Evolutionary conservation across 2,113 vertebrate genomes (phyloP), one percentile per base, ranked within the genome.

Genomic region (Hippopotamus amphibius): DNA sequence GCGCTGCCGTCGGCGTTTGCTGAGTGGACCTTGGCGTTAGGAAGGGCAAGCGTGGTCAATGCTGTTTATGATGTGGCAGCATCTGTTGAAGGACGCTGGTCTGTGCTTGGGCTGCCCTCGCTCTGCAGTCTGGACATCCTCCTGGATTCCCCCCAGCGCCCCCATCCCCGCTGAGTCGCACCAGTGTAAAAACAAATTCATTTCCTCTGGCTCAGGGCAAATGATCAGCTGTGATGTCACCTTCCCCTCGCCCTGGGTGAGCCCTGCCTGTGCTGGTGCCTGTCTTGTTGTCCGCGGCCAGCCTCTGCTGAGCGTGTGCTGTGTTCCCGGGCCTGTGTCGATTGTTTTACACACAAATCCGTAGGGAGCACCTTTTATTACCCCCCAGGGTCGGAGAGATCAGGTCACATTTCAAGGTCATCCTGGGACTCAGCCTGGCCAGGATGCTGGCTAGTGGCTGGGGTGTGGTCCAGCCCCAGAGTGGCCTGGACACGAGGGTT

Each of bases 41-140:
- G 90, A 97, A 97, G 94, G 94, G 76, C 95, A 95, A 10, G 91
- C 15, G 83, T 97, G 96, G 91, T 55, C 68, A 96, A 94, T 90
- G 93, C 61, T 43, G 71, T 84, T 89, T 86, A 84, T 96, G 74
- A 63, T 21, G 59, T 86, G 97, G 81, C 92, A 74, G 4, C 68
- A 7, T 55, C 22, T 81, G 91, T 94, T 85, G 93, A 69, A 77
- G 55, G 95, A 59, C 85, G 94, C 77, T 74, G 22, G 41, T 90
- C 63, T 87, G 79, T 84, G 81, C 85, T 50, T 82, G 80, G 74
- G 72, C 66, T 7, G 7, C 95, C 92, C 92, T 94, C 0, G 0
- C 77, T 76, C 86, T 71, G 53, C 53, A 4, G n/a, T 87, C 72
- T 22, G 37, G 77, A 28, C 5, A 19, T 6, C 0, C 61, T 43